These are phyloP conservation scores for Limanda limanda DNA, from an alignment of 2,113 vertebrate genomes.

Conservation along the genomic window DNA sequence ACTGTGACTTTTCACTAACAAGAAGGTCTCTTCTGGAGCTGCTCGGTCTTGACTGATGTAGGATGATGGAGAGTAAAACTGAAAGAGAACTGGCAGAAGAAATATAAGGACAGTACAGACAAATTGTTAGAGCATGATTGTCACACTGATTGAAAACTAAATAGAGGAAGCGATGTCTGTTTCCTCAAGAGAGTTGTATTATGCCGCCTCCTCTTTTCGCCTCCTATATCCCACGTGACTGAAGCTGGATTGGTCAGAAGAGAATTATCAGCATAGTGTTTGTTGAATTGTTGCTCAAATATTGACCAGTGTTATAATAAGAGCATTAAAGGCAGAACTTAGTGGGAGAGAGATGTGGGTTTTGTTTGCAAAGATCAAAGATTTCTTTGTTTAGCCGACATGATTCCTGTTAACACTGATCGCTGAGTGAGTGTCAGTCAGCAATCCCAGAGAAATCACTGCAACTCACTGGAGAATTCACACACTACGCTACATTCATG, in stretches of 20 bases:
- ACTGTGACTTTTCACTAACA: constrained; percentile 11
- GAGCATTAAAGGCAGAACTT: background rate
- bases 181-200: too few species aligned
- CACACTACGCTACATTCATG: too few species aligned
- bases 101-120: background rate
- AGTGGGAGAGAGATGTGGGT: too few species aligned
- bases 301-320: background rate
- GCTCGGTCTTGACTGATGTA: background rate
- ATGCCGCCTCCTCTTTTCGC: background rate
- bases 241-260: too few species aligned
- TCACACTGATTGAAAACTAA: too few species aligned
- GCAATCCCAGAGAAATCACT: too few species aligned
- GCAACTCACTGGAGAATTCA: too few species aligned
- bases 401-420: too few species aligned
- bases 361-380: constrained; percentile 1
- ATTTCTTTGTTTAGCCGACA: background rate
- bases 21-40: constrained; percentile 3
- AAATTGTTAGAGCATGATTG: background rate
- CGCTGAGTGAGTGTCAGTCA: too few species aligned
- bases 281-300: background rate
- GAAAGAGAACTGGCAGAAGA: background rate
- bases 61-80: background rate
- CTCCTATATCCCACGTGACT: background rate
- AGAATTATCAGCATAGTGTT: too few species aligned
- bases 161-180: background rate